Conservation (phyloP, 1,140 invertebrate species). For the Chymomyza costata region DNA sequence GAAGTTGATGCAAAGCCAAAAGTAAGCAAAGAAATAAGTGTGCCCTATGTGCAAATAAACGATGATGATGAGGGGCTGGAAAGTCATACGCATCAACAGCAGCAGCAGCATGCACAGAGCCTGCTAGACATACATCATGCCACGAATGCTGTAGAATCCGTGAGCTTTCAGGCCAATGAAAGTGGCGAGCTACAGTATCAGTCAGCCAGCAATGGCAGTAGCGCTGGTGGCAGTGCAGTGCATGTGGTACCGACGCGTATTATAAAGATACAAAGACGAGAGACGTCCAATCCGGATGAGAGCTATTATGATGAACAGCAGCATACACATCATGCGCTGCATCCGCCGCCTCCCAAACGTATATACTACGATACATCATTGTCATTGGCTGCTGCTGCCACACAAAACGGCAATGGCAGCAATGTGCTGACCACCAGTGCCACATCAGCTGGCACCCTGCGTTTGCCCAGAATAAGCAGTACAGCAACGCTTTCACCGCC, state of each 20-base stretch:
- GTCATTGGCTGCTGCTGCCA: slow-evolving; percentile 21
- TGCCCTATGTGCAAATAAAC: slow-evolving; percentile 34
- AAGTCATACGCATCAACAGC: slow-evolving; percentile 38
- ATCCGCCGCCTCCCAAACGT: slow-evolving; percentile 40
- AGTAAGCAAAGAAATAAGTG: slow-evolving; percentile 39
- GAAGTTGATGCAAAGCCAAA: slow-evolving; percentile 57
- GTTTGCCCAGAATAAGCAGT: slow-evolving; percentile 41
- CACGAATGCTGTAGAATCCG: slow-evolving; percentile 38
- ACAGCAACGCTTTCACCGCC: slow-evolving; percentile 23
- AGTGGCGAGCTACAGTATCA: slow-evolving; percentile 57
- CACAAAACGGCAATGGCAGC: slow-evolving; percentile 1
- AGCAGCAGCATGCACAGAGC: slow-evolving; percentile 25
- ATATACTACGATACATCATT: slow-evolving; percentile 49
- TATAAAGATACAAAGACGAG: slow-evolving; percentile 60
- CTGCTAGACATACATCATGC: slow-evolving; percentile 48
- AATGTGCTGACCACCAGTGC: slow-evolving; percentile 12
- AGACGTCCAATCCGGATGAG: slow-evolving; percentile 45
- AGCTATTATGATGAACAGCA: slow-evolving; percentile 46
- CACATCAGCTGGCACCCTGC: slow-evolving; percentile 17
- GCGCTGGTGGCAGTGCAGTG: slow-evolving; percentile 29
- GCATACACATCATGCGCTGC: slow-evolving; percentile 39
- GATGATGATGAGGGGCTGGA: slow-evolving; percentile 48
- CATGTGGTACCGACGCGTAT: slow-evolving; percentile 59
- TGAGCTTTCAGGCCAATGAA: slow-evolving; percentile 58
- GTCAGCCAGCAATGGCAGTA: slow-evolving; percentile 15